These are phyloP conservation scores for Gambusia holbrooki DNA, from an alignment of 2,113 vertebrate genomes.

Conservation along the genomic window DNA sequence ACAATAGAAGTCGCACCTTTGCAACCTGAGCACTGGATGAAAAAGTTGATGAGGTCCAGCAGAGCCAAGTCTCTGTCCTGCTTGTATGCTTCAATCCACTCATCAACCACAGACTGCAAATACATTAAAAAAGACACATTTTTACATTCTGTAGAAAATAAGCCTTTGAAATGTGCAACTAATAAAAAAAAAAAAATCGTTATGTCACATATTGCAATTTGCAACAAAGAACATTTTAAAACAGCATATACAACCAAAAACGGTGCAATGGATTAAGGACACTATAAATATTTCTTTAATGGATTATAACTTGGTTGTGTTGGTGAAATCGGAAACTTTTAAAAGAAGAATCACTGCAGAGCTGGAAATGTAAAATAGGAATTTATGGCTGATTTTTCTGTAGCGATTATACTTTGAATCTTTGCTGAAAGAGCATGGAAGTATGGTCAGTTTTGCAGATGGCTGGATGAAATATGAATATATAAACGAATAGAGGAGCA, in stretches of 20 bases:
- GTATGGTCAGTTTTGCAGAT: not conserved
- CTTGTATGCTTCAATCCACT: constrained; percentile 99
- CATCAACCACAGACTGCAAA: constrained; percentile 94
- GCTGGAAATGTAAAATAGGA: not conserved
- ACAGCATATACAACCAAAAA: too few relatives aligned
- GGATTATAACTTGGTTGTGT: too few relatives aligned
- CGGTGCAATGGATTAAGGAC: too few relatives aligned
- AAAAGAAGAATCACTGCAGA: not conserved
- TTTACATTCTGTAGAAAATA: not conserved
- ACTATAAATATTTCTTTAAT: too few relatives aligned
- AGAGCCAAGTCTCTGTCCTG: constrained; percentile 98
- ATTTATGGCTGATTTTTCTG: not conserved
- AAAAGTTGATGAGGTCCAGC: constrained; percentile 99
- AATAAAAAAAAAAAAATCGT: not conserved
- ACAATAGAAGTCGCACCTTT: constrained; percentile 84
- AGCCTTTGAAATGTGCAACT: not conserved
- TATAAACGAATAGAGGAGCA: not conserved
- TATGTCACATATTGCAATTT: too few relatives aligned
- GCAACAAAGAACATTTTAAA: too few relatives aligned
- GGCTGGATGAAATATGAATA: not conserved
- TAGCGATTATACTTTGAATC: not conserved
- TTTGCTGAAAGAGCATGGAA: not conserved
- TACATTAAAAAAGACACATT: constrained; percentile 17
- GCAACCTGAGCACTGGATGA: constrained; percentile 99
- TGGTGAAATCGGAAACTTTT: too few relatives aligned